Conservation (phyloP, 2,113 vertebrate species). For the Nerophis lumbriciformis region DNA sequence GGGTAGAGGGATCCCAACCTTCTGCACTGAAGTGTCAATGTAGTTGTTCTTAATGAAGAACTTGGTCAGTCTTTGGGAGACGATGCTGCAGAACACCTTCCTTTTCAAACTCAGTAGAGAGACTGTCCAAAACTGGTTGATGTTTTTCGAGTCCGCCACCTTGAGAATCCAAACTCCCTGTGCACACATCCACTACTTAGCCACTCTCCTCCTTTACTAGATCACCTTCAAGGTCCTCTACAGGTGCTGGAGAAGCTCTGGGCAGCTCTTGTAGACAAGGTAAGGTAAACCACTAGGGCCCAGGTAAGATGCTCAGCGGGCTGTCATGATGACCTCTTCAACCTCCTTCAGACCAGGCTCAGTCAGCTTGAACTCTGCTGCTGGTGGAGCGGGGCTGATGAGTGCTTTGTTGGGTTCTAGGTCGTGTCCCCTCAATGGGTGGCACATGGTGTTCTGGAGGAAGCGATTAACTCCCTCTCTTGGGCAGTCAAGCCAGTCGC, state of each 20-base stretch:
- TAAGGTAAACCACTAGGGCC: conserved; percentile 5
- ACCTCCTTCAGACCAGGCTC: neutral
- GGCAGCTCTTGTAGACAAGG: conserved; percentile 11
- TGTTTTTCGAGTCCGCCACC: conserved; percentile 6
- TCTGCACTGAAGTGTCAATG: no score
- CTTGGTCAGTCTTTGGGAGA: no score
- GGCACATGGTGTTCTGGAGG: neutral
- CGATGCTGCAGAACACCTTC: no score
- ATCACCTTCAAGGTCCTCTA: conserved; percentile 20
- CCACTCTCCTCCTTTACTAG: neutral
- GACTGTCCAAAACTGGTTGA: neutral
- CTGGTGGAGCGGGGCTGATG: neutral
- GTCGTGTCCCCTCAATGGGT: neutral
- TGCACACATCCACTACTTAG: conserved; percentile 11
- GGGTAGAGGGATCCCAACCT: no score
- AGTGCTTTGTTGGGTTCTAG: neutral
- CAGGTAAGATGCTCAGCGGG: neutral
- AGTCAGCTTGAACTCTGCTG: neutral
- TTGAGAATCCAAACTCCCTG: conserved; percentile 13
- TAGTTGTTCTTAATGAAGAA: no score
- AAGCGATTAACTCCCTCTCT: neutral
- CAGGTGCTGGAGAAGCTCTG: neutral
- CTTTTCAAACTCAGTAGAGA: neutral
- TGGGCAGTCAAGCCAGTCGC: no score
- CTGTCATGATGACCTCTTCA: neutral